Percentiles rank a stretch among this genome's conserved stretches.
These are phyloP conservation scores for Cephus pulcher DNA, from an alignment of 2,888 invertebrate genomes.

Conservation along the genomic window DNA sequence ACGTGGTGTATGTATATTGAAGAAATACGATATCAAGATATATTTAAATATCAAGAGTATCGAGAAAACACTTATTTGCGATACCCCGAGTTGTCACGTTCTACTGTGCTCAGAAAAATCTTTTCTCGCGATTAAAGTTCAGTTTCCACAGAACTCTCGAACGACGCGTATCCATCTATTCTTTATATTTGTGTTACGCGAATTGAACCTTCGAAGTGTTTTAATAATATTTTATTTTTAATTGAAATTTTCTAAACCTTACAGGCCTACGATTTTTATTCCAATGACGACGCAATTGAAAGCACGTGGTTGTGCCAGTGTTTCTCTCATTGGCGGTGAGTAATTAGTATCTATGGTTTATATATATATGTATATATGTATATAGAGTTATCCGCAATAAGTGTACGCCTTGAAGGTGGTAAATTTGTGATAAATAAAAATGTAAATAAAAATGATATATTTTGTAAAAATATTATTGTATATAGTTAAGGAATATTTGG, in stretches of 20 bases:
- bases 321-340: slow-evolving; percentile 1
- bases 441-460: too few relatives aligned
- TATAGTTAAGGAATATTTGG: too few relatives aligned
- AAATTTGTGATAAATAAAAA: too few relatives aligned
- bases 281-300: not conserved
- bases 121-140: not conserved
- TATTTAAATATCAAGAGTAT: slow-evolving; percentile 1
- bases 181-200: not conserved
- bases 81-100: not conserved
- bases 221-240: not conserved
- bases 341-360: not conserved
- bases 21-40: not conserved
- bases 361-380: too few relatives aligned
- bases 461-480: too few relatives aligned
- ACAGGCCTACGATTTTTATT: not conserved
- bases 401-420: too few relatives aligned
- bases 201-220: not conserved
- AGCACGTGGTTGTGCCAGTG: not conserved
- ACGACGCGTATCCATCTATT: not conserved
- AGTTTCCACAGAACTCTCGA: not conserved
- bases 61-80: not conserved
- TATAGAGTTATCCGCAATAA: too few relatives aligned
- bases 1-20: not conserved
- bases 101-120: not conserved
- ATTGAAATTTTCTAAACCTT: not conserved